Evolutionary conservation across 2,888 invertebrate species (phyloP).

Genomic region (Drosophila setosimentum): DNA sequence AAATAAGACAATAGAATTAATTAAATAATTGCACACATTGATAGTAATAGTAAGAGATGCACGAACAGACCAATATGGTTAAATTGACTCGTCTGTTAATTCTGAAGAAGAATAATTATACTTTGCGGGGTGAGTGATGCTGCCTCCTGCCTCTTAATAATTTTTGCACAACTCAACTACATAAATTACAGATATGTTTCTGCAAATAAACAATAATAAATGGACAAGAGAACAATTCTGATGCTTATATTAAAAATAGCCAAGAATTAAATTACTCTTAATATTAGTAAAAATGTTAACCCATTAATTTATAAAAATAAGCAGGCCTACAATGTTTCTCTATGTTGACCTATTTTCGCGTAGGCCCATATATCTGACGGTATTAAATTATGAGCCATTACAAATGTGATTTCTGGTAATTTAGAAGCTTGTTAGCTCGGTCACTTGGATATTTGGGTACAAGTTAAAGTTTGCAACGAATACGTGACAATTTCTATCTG

Average conservation of each 20-base stretch:
- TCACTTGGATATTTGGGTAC: conserved; percentile 32
- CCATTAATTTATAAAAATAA: too few relatives aligned
- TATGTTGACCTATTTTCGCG: too few relatives aligned
- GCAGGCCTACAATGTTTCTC: too few relatives aligned
- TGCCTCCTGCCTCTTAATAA: background rate
- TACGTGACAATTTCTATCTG: conserved; percentile 47
- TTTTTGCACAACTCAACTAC: background rate
- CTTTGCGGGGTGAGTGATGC: background rate
- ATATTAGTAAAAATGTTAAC: conserved; percentile 3
- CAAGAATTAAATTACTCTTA: conserved; percentile 14
- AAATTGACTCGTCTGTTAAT: background rate
- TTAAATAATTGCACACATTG: background rate
- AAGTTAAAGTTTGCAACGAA: conserved; percentile 36
- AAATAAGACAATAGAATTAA: background rate
- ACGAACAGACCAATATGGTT: background rate
- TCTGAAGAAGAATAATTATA: background rate
- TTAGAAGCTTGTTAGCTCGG: conserved; percentile 22
- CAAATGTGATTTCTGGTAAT: background rate
- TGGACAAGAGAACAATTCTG: background rate
- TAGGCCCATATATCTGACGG: too few relatives aligned
- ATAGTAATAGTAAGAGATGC: background rate
- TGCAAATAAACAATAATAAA: background rate
- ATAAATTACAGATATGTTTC: background rate
- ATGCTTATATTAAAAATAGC: background rate
- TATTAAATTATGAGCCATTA: background rate